phyloP scores from a whole-genome alignment of 2,113 vertebrate genomes.

The Bungarus multicinctus region DNA sequence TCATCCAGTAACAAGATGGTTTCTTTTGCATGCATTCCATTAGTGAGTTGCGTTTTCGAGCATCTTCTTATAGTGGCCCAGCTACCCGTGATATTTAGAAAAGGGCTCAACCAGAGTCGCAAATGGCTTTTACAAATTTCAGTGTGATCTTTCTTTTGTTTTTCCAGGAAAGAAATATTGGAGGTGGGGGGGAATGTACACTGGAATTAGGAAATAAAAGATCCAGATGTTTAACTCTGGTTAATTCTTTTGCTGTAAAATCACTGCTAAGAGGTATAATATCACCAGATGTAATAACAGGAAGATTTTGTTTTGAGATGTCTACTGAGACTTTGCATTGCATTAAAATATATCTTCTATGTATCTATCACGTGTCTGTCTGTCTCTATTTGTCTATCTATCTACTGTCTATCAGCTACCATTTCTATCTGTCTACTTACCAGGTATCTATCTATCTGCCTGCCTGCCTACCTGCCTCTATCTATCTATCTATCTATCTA shows the following conservation, averaged over 20 bases:
- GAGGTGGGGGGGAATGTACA: background rate
- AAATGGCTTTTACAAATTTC: background rate
- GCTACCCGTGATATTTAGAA: background rate
- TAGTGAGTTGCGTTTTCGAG: background rate
- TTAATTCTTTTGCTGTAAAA: background rate
- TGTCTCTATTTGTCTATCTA: too few species aligned
- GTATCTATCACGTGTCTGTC: background rate
- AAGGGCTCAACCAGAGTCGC: background rate
- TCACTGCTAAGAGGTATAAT: background rate
- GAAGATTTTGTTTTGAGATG: background rate
- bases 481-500: too few species aligned
- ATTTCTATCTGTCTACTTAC: too few species aligned
- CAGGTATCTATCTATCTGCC: too few species aligned
- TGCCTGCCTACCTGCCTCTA: too few species aligned
- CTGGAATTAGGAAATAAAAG: background rate
- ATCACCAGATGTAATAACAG: background rate
- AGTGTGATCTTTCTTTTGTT: background rate
- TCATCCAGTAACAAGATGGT: background rate
- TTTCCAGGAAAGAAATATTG: background rate
- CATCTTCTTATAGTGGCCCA: background rate
- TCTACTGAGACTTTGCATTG: background rate
- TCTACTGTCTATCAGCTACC: too few species aligned
- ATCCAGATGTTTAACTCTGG: background rate
- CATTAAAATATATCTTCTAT: background rate
- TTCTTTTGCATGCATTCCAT: slow-evolving; percentile 9